Conservation (phyloP, 1,140 invertebrate species). For the Phocides pigmalion region DNA sequence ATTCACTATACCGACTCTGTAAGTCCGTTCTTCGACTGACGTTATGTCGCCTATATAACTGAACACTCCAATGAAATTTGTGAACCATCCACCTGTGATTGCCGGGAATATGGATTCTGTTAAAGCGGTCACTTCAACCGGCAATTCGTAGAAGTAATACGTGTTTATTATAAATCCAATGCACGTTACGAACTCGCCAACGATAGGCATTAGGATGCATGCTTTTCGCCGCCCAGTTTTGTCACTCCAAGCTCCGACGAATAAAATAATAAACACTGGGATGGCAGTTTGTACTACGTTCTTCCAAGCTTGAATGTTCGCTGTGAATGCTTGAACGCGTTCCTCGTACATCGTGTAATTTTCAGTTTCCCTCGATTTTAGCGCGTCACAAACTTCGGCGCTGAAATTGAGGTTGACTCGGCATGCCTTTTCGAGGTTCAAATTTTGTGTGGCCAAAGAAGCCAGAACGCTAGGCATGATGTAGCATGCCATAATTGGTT, state of each 20-base stretch:
- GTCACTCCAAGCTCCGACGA: slow-evolving; percentile 92
- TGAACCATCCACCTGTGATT: slow-evolving; percentile 93
- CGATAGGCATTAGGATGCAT: slow-evolving; percentile 91
- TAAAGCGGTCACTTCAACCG: slow-evolving; percentile 90
- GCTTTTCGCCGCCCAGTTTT: slow-evolving; percentile 89
- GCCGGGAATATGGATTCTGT: slow-evolving; percentile 91
- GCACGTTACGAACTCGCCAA: slow-evolving; percentile 91
- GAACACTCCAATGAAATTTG: slow-evolving; percentile 94
- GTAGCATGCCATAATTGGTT: slow-evolving; percentile 90
- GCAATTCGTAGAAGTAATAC: slow-evolving; percentile 89
- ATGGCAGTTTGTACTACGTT: slow-evolving; percentile 89
- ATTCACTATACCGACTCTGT: slow-evolving; percentile 93
- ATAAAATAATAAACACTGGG: slow-evolving; percentile 89
- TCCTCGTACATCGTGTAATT: slow-evolving; percentile 89
- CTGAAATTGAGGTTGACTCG: slow-evolving; percentile 90
- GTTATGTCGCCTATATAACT: slow-evolving; percentile 96
- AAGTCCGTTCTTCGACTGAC: slow-evolving; percentile 89
- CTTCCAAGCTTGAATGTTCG: slow-evolving; percentile 91
- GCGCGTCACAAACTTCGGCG: slow-evolving; percentile 87
- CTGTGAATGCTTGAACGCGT: slow-evolving; percentile 89
- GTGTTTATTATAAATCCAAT: slow-evolving; percentile 91
- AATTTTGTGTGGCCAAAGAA: slow-evolving; percentile 90
- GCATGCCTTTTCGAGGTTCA: slow-evolving; percentile 94
- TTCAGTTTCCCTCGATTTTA: slow-evolving; percentile 87
- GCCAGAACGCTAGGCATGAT: slow-evolving; percentile 91